phyloP scores from a whole-genome alignment of 2,797 vertebrate species.

The Macrochelys suwanniensis region DNA sequence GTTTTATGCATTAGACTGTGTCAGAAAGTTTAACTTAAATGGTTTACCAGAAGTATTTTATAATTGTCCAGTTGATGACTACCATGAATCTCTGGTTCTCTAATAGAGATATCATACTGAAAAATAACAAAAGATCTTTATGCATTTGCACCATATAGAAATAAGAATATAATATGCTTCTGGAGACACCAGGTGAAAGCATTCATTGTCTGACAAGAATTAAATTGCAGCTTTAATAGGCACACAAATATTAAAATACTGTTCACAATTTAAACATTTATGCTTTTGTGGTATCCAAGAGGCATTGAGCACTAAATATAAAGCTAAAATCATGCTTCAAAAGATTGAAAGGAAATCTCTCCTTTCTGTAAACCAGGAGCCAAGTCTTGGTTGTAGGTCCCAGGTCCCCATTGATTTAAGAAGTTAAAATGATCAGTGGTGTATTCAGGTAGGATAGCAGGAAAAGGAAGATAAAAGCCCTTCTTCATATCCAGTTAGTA shows the following conservation, averaged over 20 bases:
- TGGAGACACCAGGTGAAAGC: neutral
- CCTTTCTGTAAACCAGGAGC: neutral
- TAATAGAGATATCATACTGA: slow-evolving; percentile 40
- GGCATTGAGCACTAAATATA: neutral
- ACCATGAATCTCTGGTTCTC: slow-evolving; percentile 10
- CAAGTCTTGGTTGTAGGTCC: neutral
- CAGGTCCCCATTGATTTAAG: neutral
- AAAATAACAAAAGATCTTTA: neutral
- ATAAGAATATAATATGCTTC: neutral
- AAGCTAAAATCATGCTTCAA: neutral
- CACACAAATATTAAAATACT: neutral
- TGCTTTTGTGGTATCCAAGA: neutral
- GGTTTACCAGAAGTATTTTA: neutral
- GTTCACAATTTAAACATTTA: neutral
- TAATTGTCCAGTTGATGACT: slow-evolving; percentile 30
- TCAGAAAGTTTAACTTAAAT: neutral
- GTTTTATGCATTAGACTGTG: neutral
- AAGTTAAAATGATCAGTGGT: neutral
- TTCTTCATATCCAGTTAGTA: neutral
- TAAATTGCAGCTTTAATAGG: neutral
- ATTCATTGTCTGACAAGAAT: neutral
- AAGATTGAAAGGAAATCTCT: neutral
- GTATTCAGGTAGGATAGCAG: neutral
- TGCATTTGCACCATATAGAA: neutral
- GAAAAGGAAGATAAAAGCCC: neutral